These are phyloP conservation scores for Tholera decimalis DNA, from an alignment of 2,888 invertebrate genomes.

Conservation along the genomic window DNA sequence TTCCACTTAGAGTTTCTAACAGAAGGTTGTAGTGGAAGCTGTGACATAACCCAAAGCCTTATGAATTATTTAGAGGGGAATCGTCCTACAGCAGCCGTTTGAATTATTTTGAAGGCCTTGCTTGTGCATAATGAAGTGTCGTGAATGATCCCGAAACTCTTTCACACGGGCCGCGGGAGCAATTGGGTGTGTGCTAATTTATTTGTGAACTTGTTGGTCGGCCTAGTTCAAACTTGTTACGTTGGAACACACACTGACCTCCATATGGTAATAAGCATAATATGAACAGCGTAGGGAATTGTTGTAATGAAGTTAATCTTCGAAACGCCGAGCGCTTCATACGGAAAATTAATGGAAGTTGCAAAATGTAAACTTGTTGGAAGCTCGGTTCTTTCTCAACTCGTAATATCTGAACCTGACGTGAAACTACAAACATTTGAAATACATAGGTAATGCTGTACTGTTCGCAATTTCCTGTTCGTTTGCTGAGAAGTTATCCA, in stretches of 20 bases:
- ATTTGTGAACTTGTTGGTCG: slow-evolving; percentile 50
- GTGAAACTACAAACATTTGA: slow-evolving; percentile 14
- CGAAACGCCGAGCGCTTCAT: slow-evolving; percentile 28
- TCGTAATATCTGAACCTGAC: slow-evolving; percentile 20
- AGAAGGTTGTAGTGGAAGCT: slow-evolving; percentile 74
- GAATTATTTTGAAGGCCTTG: slow-evolving; percentile 85
- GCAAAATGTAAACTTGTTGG: slow-evolving; percentile 4
- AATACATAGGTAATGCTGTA: slow-evolving; percentile 2
- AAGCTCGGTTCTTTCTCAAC: slow-evolving; percentile 12
- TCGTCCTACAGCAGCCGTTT: slow-evolving; percentile 82
- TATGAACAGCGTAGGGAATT: slow-evolving; percentile 30
- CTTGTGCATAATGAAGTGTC: slow-evolving; percentile 82
- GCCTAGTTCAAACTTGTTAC: slow-evolving; percentile 49
- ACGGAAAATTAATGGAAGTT: slow-evolving; percentile 23
- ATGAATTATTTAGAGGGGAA: slow-evolving; percentile 87
- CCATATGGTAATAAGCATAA: slow-evolving; percentile 26
- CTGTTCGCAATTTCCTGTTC: slow-evolving; percentile 17
- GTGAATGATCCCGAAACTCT: slow-evolving; percentile 73
- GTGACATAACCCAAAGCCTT: slow-evolving; percentile 79
- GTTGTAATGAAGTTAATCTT: slow-evolving; percentile 42
- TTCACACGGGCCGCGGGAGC: slow-evolving; percentile 63
- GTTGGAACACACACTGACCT: slow-evolving; percentile 39
- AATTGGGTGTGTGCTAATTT: slow-evolving; percentile 60
- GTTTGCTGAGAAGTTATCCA: not conserved
- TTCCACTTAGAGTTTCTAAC: slow-evolving; percentile 66